These are phyloP conservation scores for Buphagus erythrorhynchus DNA, from an alignment of 2,797 vertebrate species.

Conservation along the genomic window DNA sequence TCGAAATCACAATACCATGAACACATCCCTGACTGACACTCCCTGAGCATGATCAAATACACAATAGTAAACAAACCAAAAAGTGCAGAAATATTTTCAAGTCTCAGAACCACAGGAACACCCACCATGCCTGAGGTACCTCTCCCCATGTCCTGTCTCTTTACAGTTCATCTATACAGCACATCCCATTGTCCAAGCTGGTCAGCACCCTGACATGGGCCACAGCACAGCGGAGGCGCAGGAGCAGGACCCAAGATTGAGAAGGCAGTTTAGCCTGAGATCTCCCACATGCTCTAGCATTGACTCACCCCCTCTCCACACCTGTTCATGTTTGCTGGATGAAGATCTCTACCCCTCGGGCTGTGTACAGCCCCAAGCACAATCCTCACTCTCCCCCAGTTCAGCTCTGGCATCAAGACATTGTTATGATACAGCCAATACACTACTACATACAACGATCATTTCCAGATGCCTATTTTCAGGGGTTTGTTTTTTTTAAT, in stretches of 20 bases:
- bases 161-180: not conserved
- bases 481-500: not conserved
- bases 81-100: not conserved
- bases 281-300: not conserved
- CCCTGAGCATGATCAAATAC: not conserved
- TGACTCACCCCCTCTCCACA: not conserved
- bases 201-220: accelerated
- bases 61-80: not conserved
- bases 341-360: not conserved
- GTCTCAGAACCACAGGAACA: not conserved
- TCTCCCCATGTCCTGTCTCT: not conserved
- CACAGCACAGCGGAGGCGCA: accelerated
- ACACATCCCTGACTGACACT: not conserved
- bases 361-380: not conserved
- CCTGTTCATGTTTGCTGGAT: not conserved
- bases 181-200: not conserved
- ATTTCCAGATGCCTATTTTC: not conserved
- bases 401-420: not conserved
- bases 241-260: not conserved
- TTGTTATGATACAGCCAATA: not conserved
- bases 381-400: not conserved
- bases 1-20: not conserved
- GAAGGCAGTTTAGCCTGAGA: not conserved
- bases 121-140: not conserved
- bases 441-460: not conserved